Conservation (phyloP, 2,888 invertebrate species). For the Drosophila infuscata region DNA sequence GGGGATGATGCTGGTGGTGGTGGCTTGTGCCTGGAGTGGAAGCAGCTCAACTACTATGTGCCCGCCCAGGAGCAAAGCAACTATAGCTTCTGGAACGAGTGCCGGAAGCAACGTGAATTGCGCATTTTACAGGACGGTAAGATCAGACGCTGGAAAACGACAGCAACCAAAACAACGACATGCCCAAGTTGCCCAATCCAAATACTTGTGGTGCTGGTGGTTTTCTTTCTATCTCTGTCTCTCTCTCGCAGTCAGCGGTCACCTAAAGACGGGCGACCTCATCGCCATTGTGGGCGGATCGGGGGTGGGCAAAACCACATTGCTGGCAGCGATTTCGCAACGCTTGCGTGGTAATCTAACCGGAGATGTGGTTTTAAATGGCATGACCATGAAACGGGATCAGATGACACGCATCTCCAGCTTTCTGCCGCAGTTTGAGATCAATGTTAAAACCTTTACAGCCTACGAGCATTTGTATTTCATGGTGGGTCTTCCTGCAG, state of each 20-base stretch:
- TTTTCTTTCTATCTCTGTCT: background rate
- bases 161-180: background rate
- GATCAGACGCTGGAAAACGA: slow-evolving; percentile 24
- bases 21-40: slow-evolving; percentile 83
- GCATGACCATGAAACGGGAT: slow-evolving; percentile 87
- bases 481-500: slow-evolving; percentile 88
- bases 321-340: slow-evolving; percentile 90
- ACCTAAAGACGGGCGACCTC: slow-evolving; percentile 89
- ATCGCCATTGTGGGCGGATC: slow-evolving; percentile 91
- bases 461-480: slow-evolving; percentile 94
- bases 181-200: slow-evolving; percentile 9
- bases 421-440: slow-evolving; percentile 94
- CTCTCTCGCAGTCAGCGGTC: slow-evolving; percentile 87
- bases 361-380: slow-evolving; percentile 91
- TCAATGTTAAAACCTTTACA: slow-evolving; percentile 91
- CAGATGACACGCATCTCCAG: slow-evolving; percentile 91
- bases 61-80: slow-evolving; percentile 82
- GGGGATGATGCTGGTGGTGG: slow-evolving; percentile 10
- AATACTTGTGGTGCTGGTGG: slow-evolving; percentile 36
- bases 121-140: slow-evolving; percentile 81
- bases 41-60: slow-evolving; percentile 82
- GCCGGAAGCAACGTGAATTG: slow-evolving; percentile 75
- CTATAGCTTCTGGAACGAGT: slow-evolving; percentile 83
- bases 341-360: slow-evolving; percentile 89
- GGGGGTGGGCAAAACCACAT: slow-evolving; percentile 92